phyloP scores from a whole-genome alignment of 2,797 vertebrate species.

The Diplodus sargus region DNA sequence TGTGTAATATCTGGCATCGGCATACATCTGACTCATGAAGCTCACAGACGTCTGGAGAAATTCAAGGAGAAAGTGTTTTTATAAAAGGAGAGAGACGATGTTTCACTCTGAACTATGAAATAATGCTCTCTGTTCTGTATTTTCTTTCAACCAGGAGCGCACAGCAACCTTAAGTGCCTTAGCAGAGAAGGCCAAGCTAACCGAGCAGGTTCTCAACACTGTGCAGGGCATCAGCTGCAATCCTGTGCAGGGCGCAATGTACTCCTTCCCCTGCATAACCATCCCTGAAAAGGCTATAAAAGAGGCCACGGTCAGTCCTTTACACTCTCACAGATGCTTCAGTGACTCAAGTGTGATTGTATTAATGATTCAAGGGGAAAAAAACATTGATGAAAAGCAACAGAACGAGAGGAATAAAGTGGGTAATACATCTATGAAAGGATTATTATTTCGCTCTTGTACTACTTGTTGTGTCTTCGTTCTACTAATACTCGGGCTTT shows the following conservation, averaged over 20 bases:
- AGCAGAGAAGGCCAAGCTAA: conserved; percentile 91
- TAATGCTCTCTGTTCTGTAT: background rate
- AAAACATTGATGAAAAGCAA: conserved; percentile 3
- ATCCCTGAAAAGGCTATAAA: conserved; percentile 87
- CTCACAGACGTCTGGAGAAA: background rate
- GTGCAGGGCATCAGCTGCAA: conserved; percentile 91
- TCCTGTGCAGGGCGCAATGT: conserved; percentile 95
- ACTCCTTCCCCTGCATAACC: conserved; percentile 88
- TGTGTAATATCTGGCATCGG: background rate
- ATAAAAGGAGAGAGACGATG: background rate
- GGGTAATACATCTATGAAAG: background rate
- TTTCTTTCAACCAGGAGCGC: conserved; percentile 84
- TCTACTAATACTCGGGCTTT: background rate
- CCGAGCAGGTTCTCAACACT: conserved; percentile 88
- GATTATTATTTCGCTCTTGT: background rate
- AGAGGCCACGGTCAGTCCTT: conserved; percentile 85
- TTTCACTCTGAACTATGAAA: background rate
- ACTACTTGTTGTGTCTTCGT: background rate
- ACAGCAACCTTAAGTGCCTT: conserved; percentile 84
- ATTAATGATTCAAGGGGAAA: conserved; percentile 19
- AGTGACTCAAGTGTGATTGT: background rate
- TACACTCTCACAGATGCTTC: conserved; percentile 10
- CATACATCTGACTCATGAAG: background rate
- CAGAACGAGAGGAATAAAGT: conserved; percentile 1
- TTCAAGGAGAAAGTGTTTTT: conserved; percentile 13